Evolutionary conservation across 2,888 invertebrate genomes (phyloP).

Genomic region (Caenorhabditis virilis): DNA sequence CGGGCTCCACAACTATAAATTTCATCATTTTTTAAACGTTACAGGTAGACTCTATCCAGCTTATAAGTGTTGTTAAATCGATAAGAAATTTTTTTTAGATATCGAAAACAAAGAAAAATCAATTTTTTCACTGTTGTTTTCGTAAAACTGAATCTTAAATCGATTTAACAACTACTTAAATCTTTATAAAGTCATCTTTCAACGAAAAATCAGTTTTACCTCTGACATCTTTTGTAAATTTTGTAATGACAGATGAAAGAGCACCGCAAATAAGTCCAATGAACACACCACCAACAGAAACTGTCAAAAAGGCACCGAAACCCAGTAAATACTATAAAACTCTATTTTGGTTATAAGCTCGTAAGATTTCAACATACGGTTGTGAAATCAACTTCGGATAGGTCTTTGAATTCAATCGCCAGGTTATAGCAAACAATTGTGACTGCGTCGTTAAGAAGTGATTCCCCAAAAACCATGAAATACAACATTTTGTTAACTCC

Average conservation of each 20-base stretch:
- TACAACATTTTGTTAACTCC: constrained; percentile 74
- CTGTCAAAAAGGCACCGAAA: constrained; percentile 72
- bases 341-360: neutral
- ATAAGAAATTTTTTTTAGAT: no score
- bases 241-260: constrained; percentile 71
- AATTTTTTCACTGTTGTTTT: neutral
- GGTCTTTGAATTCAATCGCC: constrained; percentile 70
- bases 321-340: constrained; percentile 70
- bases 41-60: no score
- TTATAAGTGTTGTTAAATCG: no score
- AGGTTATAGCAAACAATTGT: constrained; percentile 74
- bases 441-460: constrained; percentile 74
- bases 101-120: no score
- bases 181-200: no score
- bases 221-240: constrained; percentile 67
- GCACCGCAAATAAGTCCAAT: constrained; percentile 72
- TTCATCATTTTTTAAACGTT: neutral
- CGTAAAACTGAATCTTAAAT: neutral
- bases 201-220: no score
- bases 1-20: constrained; percentile 73
- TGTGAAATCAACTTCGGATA: constrained; percentile 53
- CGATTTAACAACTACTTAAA: no score
- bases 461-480: constrained; percentile 74
- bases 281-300: constrained; percentile 72
- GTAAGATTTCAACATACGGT: constrained; percentile 51